Percentiles rank a stretch among this genome's conserved stretches.
Conservation (phyloP, 2,113 vertebrate genomes). For the Xyliphius kryptos region DNA sequence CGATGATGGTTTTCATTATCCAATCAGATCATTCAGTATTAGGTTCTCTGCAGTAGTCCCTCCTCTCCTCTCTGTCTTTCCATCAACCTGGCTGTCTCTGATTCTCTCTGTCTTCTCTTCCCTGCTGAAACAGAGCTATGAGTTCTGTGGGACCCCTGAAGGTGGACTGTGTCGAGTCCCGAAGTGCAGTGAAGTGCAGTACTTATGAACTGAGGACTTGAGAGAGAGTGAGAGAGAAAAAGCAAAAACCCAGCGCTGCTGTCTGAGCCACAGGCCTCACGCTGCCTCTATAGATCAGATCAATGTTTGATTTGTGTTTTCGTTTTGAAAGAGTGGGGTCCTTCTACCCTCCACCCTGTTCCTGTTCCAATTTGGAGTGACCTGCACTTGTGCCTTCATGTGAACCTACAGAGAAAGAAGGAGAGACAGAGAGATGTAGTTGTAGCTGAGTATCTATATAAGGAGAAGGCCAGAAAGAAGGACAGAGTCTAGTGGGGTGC, state of each 20-base stretch:
- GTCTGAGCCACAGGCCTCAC: slow-evolving; percentile 56
- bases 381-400: slow-evolving; percentile 63
- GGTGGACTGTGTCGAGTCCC: slow-evolving; percentile 68
- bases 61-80: slow-evolving; percentile 65
- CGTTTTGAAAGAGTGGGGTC: slow-evolving; percentile 59
- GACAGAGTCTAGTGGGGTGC: slow-evolving; percentile 20
- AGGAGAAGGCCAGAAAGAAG: slow-evolving; percentile 18
- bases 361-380: slow-evolving; percentile 59
- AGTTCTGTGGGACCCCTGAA: slow-evolving; percentile 69
- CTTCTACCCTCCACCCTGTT: slow-evolving; percentile 60
- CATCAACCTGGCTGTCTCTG: slow-evolving; percentile 63
- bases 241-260: slow-evolving; percentile 51
- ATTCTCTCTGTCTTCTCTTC: slow-evolving; percentile 65
- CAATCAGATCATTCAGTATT: slow-evolving; percentile 45
- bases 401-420: slow-evolving; percentile 75
- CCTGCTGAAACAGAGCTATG: slow-evolving; percentile 70
- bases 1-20: slow-evolving; percentile 40
- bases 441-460: slow-evolving; percentile 30
- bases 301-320: slow-evolving; percentile 66
- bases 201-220: slow-evolving; percentile 67
- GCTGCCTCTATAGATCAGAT: slow-evolving; percentile 57
- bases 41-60: slow-evolving; percentile 57
- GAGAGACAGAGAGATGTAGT: slow-evolving; percentile 59
- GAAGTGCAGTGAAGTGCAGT: slow-evolving; percentile 60
- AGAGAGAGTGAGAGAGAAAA: slow-evolving; percentile 53